phyloP scores from a whole-genome alignment of 2,888 invertebrate genomes.

The Drosophila dives region DNA sequence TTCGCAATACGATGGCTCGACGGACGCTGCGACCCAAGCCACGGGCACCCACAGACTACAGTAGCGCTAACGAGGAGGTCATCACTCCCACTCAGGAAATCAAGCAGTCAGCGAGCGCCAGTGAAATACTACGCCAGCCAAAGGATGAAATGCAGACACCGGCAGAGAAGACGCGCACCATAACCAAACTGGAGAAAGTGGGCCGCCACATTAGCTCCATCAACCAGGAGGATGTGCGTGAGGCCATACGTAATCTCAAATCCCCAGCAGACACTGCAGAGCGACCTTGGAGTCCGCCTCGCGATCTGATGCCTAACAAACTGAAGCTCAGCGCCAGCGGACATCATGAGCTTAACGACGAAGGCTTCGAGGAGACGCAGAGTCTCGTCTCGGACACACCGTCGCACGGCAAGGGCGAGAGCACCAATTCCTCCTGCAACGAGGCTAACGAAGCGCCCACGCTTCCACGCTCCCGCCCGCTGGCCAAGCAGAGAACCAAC shows the following conservation, averaged over 20 bases:
- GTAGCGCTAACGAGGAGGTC: constrained; percentile 87
- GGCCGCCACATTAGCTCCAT: constrained; percentile 89
- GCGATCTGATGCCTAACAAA: constrained; percentile 77
- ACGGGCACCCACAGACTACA: constrained; percentile 87
- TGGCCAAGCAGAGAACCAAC: constrained; percentile 61
- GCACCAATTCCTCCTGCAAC: constrained; percentile 90
- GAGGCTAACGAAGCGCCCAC: constrained; percentile 86
- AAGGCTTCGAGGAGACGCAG: constrained; percentile 96
- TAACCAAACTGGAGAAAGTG: constrained; percentile 84
- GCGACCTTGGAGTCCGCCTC: constrained; percentile 87
- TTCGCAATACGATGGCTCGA: constrained; percentile 92
- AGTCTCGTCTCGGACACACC: constrained; percentile 94
- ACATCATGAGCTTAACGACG: constrained; percentile 90
- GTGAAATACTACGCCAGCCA: constrained; percentile 57
- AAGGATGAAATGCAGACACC: constrained; percentile 43
- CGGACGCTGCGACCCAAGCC: constrained; percentile 92
- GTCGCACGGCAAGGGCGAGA: constrained; percentile 89
- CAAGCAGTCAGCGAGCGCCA: constrained; percentile 65
- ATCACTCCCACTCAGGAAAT: constrained; percentile 83
- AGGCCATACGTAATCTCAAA: constrained; percentile 88
- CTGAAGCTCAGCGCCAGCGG: constrained; percentile 70
- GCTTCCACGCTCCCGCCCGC: constrained; percentile 54
- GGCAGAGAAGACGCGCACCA: constrained; percentile 84
- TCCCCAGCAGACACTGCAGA: constrained; percentile 88
- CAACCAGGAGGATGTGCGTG: constrained; percentile 89